Conservation (phyloP, 2,888 invertebrate genomes). For the Suillia variegata region DNA sequence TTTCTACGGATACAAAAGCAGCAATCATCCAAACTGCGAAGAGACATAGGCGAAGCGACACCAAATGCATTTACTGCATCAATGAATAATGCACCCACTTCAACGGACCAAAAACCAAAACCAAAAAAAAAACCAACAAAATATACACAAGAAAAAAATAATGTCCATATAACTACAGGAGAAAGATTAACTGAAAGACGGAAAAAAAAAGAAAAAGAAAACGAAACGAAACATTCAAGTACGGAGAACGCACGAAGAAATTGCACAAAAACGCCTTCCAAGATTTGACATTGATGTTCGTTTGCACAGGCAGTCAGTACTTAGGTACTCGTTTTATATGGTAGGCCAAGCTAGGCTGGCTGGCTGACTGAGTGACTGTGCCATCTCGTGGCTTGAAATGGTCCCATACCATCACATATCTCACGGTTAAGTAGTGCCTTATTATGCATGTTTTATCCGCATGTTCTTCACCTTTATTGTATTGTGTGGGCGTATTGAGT, state of each 20-base stretch:
- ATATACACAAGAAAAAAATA: too few relatives aligned
- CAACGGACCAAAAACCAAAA: too few relatives aligned
- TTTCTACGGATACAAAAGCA: neutral
- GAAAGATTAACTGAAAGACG: neutral
- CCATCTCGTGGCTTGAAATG: too few relatives aligned
- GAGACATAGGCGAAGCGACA: too few relatives aligned
- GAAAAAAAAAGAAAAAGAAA: neutral
- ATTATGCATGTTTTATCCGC: constrained; percentile 1
- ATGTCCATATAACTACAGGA: too few relatives aligned
- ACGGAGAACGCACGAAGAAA: neutral
- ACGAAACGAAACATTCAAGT: neutral
- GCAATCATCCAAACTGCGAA: too few relatives aligned
- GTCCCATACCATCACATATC: neutral
- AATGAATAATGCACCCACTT: constrained; percentile 22
- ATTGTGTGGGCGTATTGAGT: constrained; percentile 29
- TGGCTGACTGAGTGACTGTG: too few relatives aligned
- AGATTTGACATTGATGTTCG: constrained; percentile 10
- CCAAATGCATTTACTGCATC: constrained; percentile 13
- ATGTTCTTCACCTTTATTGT: constrained; percentile 13
- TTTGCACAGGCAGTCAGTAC: neutral
- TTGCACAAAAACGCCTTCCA: constrained; percentile 7
- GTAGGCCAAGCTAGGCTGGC: too few relatives aligned
- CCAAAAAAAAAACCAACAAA: too few relatives aligned
- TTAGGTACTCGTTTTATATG: too few relatives aligned
- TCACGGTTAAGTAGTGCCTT: neutral